A percentile compares a stretch with the other conserved stretches of the same genome.
Evolutionary conservation across 2,888 invertebrate genomes (phyloP).

Genomic region (Temnothorax unifasciatus): DNA sequence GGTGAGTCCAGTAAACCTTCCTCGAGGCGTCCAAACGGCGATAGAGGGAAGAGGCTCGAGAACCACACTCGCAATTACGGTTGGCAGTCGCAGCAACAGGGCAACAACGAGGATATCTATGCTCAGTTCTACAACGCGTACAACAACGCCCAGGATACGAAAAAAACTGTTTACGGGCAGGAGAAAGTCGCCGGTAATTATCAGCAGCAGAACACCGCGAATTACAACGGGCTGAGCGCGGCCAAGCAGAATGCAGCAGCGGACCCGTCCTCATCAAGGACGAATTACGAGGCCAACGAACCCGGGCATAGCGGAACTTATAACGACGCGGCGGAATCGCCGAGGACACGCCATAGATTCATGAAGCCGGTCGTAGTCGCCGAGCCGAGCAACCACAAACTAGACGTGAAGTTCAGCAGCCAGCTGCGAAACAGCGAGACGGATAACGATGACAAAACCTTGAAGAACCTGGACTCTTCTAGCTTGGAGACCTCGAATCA

Average conservation of each 20-base stretch:
- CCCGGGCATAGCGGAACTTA: constrained; percentile 38
- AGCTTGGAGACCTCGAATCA: constrained; percentile 60
- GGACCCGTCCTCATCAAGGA: constrained; percentile 67
- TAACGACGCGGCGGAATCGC: not conserved
- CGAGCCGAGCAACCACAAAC: constrained; percentile 76
- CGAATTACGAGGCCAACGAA: constrained; percentile 66
- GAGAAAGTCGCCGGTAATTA: constrained; percentile 76
- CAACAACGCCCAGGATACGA: constrained; percentile 56
- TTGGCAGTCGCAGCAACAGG: constrained; percentile 29
- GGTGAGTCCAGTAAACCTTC: not conserved
- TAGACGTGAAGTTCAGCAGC: constrained; percentile 69
- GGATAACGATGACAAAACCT: constrained; percentile 44
- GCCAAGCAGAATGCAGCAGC: constrained; percentile 51
- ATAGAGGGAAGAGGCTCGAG: constrained; percentile 72
- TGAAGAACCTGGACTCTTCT: constrained; percentile 54
- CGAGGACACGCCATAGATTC: constrained; percentile 60
- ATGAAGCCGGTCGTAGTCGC: constrained; percentile 79
- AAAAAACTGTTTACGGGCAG: constrained; percentile 63
- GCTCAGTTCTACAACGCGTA: constrained; percentile 66
- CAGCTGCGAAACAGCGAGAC: constrained; percentile 18
- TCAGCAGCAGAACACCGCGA: constrained; percentile 68
- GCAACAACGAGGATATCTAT: constrained; percentile 49
- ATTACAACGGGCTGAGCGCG: constrained; percentile 63
- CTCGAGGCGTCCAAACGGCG: constrained; percentile 30
- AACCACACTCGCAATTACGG: constrained; percentile 73